phyloP scores from a whole-genome alignment of 2,888 invertebrate species.

The Hypena proboscidalis region DNA sequence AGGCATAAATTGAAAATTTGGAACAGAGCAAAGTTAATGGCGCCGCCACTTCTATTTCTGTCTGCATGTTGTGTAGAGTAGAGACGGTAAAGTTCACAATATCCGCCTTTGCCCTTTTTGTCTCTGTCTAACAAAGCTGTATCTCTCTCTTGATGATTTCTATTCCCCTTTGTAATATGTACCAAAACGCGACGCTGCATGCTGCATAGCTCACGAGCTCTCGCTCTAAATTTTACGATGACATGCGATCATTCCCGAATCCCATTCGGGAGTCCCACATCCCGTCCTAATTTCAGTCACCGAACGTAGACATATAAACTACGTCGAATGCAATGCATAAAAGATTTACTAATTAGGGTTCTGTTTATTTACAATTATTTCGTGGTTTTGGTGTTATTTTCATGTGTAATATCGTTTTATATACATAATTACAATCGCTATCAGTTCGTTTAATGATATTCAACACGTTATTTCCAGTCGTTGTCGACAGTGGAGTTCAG shows the following conservation, averaged over 20 bases:
- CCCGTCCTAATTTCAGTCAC: conserved; percentile 65
- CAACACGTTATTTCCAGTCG: conserved; percentile 31
- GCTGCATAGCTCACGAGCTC: conserved; percentile 35
- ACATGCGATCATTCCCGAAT: conserved; percentile 64
- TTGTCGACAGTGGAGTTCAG: conserved; percentile 42
- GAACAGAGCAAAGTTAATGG: conserved; percentile 61
- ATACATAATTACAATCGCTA: conserved; percentile 26
- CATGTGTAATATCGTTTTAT: conserved; percentile 13
- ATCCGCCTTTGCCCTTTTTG: conserved; percentile 61
- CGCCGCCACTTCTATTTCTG: conserved; percentile 71
- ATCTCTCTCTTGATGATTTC: conserved; percentile 53
- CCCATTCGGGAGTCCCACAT: conserved; percentile 55
- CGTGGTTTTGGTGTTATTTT: conserved; percentile 14
- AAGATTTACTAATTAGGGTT: conserved; percentile 45
- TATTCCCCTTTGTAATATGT: conserved; percentile 41
- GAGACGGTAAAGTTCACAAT: conserved; percentile 48
- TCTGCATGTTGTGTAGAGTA: conserved; percentile 54
- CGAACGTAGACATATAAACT: conserved; percentile 54
- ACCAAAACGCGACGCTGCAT: conserved; percentile 41
- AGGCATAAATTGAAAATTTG: conserved; percentile 71
- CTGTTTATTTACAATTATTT: conserved; percentile 50
- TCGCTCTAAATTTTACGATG: conserved; percentile 42
- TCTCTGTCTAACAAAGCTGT: conserved; percentile 46
- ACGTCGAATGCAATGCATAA: conserved; percentile 48
- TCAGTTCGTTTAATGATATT: conserved; percentile 36